Conservation (phyloP, 2,797 vertebrate genomes). For the Dendrocincla fuliginosa region DNA sequence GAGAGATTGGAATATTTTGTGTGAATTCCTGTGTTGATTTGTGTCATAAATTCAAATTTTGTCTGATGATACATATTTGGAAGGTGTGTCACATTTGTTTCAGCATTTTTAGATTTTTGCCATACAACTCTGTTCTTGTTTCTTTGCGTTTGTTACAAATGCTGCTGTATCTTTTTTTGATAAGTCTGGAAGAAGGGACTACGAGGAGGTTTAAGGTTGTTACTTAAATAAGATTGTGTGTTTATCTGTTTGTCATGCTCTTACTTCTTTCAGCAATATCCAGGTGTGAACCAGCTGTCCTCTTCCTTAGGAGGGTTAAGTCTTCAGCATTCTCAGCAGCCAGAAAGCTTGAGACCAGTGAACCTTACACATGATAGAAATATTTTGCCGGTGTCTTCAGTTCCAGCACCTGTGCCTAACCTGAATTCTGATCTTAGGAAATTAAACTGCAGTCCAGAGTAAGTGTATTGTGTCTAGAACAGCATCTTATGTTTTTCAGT, state of each 20-base stretch:
- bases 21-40: background rate
- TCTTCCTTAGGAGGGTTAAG: slow-evolving; percentile 89
- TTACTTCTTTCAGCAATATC: slow-evolving; percentile 81
- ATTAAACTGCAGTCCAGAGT: slow-evolving; percentile 96
- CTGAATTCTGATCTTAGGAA: slow-evolving; percentile 90
- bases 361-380: slow-evolving; percentile 93
- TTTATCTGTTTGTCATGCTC: background rate
- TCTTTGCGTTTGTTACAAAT: background rate
- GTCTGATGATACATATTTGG: background rate
- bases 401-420: slow-evolving; percentile 89
- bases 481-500: background rate
- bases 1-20: background rate
- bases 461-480: slow-evolving; percentile 67
- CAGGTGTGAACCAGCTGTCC: slow-evolving; percentile 88
- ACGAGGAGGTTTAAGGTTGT: background rate
- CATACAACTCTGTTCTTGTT: background rate
- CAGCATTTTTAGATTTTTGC: background rate
- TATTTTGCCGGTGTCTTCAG: slow-evolving; percentile 84
- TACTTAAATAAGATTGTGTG: background rate
- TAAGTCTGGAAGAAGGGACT: background rate
- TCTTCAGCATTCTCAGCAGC: slow-evolving; percentile 86
- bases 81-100: background rate
- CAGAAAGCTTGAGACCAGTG: slow-evolving; percentile 88
- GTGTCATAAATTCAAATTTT: background rate
- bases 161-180: background rate